Evolutionary conservation across 2,797 vertebrate genomes (phyloP), one percentile per base, ranked within the genome.

Genomic region (Natrix natrix): DNA sequence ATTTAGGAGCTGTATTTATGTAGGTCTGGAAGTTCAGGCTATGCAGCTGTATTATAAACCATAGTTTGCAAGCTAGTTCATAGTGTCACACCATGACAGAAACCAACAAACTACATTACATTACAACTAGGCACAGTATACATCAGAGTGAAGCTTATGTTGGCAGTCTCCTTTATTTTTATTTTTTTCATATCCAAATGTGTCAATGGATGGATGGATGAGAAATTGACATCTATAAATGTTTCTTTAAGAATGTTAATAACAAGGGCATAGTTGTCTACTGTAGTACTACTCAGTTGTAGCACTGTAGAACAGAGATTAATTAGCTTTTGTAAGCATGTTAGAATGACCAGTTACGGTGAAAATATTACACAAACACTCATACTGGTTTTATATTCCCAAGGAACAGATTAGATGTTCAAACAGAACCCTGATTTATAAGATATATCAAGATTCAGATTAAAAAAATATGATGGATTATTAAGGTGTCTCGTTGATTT

Each of bases 401-500:
- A 91, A 66, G n/a, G 28, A 2, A 56, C 6, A 90, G 57, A 60
- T 78, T 94, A 91, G 93, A 87, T 88, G 88, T 24, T 93, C 93
- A 93, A 89, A 91, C 14, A 28, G 52, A 69, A 91, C 14, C 22
- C 95, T 97, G 95, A 96, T 96, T 97, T 96, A 95, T 92, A 96
- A 94, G 61, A 60, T 59, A 89, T 10, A 86, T 66, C 93, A 94
- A 95, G 78, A 93, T 96, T 95, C 92, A 95, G 94, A 91, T 92
- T 37, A 59, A 20, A 94, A 93, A 94, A 66, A 83, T 1, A 94
- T 88, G 90, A 97, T 95, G 0, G 87, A 96, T 96, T 93, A 95
- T 95, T 94, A 92, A 95, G 92, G 94, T 95, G 94, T 92, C 95
- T 95, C 0, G 0, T 89, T 95, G 96, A 97, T 96, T 97, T 96